Conservation (phyloP, 2,888 invertebrate genomes). For the Luffia ferchaultella region DNA sequence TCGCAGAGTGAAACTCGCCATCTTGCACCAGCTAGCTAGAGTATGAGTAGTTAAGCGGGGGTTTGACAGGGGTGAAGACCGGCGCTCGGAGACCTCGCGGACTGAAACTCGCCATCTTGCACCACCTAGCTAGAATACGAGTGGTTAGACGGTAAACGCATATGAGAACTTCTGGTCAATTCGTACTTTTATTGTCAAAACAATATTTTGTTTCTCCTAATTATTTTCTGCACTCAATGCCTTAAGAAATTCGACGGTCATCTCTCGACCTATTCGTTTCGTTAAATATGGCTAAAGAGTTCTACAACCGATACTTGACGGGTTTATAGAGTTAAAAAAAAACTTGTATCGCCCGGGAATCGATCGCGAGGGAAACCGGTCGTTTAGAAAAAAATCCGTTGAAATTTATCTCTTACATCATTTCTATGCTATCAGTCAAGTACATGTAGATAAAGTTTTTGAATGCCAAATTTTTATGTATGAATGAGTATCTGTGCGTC, state of each 20-base stretch:
- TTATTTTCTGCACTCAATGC: neutral
- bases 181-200: neutral
- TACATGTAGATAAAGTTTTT: neutral
- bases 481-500: neutral
- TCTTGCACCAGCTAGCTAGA: no score
- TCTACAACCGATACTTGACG: neutral
- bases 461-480: neutral
- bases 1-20: no score
- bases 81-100: no score
- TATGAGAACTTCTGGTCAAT: neutral
- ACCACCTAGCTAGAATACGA: neutral
- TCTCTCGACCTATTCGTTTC: neutral
- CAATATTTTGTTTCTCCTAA: neutral
- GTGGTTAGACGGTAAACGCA: neutral
- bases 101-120: no score
- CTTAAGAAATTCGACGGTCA: neutral
- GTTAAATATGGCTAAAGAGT: neutral
- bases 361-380: neutral
- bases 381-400: neutral
- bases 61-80: no score
- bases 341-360: neutral
- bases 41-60: no score
- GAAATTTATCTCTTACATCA: neutral
- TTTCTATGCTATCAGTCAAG: neutral
- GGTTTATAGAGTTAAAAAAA: neutral